Evolutionary conservation across 2,797 vertebrate species (phyloP).

Genomic region (Bucorvus abyssinicus): DNA sequence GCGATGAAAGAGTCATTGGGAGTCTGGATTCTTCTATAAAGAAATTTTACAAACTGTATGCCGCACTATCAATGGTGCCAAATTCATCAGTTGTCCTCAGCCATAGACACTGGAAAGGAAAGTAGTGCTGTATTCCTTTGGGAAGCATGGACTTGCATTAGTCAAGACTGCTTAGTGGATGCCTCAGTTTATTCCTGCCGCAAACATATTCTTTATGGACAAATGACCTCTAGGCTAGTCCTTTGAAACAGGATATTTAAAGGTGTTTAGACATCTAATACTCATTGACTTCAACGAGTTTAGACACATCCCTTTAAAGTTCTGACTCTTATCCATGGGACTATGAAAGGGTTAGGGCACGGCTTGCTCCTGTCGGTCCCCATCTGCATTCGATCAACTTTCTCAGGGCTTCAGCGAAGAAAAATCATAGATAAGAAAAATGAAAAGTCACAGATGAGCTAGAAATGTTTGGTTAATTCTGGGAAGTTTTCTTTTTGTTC

Average conservation of each 20-base stretch:
- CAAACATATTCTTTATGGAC: not conserved
- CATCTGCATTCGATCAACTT: not conserved
- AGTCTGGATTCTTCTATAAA: not conserved
- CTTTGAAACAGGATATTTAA: not conserved
- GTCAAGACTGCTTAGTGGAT: not conserved
- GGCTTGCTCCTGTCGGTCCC: not conserved
- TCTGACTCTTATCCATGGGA: not conserved
- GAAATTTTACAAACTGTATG: not conserved
- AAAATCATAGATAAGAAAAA: not conserved
- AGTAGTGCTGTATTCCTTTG: not conserved
- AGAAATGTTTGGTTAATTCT: not conserved
- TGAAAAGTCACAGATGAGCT: not conserved
- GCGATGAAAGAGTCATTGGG: not conserved
- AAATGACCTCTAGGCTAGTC: not conserved
- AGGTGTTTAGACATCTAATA: not conserved
- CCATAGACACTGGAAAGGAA: not conserved
- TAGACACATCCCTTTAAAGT: not conserved
- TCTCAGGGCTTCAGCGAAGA: not conserved
- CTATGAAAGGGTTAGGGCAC: not conserved
- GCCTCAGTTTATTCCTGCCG: not conserved
- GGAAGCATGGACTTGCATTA: not conserved
- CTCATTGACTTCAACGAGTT: not conserved
- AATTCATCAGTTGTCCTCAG: not conserved
- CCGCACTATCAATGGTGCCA: accelerated
- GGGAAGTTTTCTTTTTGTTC: not conserved